Evolutionary conservation across 1,140 invertebrate species (phyloP).

Genomic region (Potamilus streckersoni): DNA sequence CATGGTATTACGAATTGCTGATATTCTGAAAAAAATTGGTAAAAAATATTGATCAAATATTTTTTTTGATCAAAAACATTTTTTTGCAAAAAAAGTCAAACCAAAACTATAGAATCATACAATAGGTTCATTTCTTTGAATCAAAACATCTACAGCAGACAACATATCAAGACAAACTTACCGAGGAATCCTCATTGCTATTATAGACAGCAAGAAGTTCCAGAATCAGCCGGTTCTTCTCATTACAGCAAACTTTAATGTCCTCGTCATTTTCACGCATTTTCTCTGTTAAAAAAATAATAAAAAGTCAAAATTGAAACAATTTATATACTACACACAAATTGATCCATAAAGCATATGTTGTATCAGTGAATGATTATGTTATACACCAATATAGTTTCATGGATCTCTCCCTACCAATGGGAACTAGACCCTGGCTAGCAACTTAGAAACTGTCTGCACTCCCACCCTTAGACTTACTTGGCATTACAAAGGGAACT

Average conservation of each 20-base stretch:
- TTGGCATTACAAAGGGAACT: too few relatives aligned
- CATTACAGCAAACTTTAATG: constrained; percentile 85
- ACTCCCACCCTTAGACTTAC: too few relatives aligned
- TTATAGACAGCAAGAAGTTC: constrained; percentile 76
- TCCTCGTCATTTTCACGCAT: constrained; percentile 86
- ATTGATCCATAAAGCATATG: too few relatives aligned
- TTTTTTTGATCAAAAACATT: neutral
- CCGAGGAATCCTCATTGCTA: constrained; percentile 24
- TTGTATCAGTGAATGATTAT: too few relatives aligned
- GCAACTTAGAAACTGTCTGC: too few relatives aligned
- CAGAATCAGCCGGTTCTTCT: constrained; percentile 86
- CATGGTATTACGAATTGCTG: too few relatives aligned
- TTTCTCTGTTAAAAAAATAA: constrained; percentile 69
- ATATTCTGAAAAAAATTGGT: too few relatives aligned
- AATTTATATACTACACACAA: too few relatives aligned
- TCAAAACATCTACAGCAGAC: neutral
- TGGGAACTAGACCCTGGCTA: too few relatives aligned
- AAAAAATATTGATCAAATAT: neutral
- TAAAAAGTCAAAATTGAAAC: neutral
- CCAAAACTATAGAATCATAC: neutral
- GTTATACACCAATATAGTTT: too few relatives aligned
- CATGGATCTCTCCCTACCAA: too few relatives aligned
- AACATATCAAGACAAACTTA: neutral
- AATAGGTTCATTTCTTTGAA: neutral
- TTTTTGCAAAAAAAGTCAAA: neutral